phyloP scores from a whole-genome alignment of 2,888 invertebrate species.

The Drosophila emarginata region DNA sequence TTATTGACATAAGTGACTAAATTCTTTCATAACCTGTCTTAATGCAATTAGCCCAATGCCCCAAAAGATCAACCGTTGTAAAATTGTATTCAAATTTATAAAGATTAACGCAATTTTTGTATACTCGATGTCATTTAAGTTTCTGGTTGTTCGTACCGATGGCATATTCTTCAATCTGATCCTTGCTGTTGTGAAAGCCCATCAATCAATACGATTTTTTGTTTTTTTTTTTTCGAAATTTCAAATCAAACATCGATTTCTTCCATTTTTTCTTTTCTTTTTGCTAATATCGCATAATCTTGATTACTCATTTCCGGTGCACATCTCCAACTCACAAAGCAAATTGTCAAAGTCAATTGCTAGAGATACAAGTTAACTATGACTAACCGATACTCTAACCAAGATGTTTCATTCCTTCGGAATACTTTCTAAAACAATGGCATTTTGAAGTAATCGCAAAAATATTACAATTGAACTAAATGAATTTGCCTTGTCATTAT shows the following conservation, averaged over 20 bases:
- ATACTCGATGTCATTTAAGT: no score
- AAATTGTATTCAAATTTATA: no score
- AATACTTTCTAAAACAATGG: slow-evolving; percentile 67
- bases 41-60: no score
- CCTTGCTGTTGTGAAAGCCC: slow-evolving; percentile 57
- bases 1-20: no score
- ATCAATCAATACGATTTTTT: slow-evolving; percentile 63
- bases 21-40: no score
- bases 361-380: slow-evolving; percentile 13
- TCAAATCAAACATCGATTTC: slow-evolving; percentile 51
- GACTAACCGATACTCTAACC: slow-evolving; percentile 50
- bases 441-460: slow-evolving; percentile 61
- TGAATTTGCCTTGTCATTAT: slow-evolving; percentile 69
- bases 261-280: slow-evolving; percentile 46
- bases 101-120: no score
- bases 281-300: slow-evolving; percentile 74
- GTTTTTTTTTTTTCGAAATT: slow-evolving; percentile 51
- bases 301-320: slow-evolving; percentile 76
- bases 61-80: no score
- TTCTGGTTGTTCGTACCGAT: no score
- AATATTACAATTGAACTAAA: slow-evolving; percentile 62
- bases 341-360: slow-evolving; percentile 66
- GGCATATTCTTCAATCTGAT: background rate
- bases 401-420: slow-evolving; percentile 14
- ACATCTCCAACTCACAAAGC: slow-evolving; percentile 62